Evolutionary conservation across 2,797 vertebrate genomes (phyloP).

Genomic region (Chrysocyon brachyurus): DNA sequence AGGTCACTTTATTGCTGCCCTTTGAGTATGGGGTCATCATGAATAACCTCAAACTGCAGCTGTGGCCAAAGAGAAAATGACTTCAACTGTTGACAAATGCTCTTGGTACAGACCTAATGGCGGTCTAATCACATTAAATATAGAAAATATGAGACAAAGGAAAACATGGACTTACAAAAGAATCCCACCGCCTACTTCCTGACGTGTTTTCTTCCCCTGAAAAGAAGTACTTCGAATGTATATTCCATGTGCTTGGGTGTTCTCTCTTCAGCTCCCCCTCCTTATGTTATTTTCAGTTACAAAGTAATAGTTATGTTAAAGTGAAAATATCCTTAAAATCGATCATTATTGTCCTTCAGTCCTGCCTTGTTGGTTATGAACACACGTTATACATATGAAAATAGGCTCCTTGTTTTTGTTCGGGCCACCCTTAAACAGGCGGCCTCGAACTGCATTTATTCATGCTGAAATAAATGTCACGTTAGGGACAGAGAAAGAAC

Average conservation of each 20-base stretch:
- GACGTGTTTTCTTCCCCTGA: neutral
- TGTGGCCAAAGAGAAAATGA: slow-evolving; percentile 79
- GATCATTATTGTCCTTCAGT: neutral
- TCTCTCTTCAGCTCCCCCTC: neutral
- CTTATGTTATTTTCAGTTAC: neutral
- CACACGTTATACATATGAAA: slow-evolving; percentile 47
- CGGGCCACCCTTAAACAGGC: neutral
- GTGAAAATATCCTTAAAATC: slow-evolving; percentile 42
- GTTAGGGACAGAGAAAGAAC: neutral
- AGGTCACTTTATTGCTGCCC: slow-evolving; percentile 76
- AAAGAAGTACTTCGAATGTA: neutral
- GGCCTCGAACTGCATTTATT: neutral
- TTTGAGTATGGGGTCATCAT: slow-evolving; percentile 67
- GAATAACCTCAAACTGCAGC: slow-evolving; percentile 74
- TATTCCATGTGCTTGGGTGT: neutral
- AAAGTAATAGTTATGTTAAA: slow-evolving; percentile 27
- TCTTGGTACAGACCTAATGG: slow-evolving; percentile 68
- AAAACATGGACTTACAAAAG: slow-evolving; percentile 43
- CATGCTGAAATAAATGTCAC: neutral
- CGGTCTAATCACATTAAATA: slow-evolving; percentile 73
- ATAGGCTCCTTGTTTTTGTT: neutral
- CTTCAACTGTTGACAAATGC: slow-evolving; percentile 77
- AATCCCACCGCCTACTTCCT: neutral
- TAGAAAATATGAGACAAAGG: slow-evolving; percentile 64
- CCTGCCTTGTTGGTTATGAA: slow-evolving; percentile 80